Percentiles rank a stretch among this genome's conserved stretches.
Conservation (phyloP, 2,797 vertebrate species). For the Periparus ater region DNA sequence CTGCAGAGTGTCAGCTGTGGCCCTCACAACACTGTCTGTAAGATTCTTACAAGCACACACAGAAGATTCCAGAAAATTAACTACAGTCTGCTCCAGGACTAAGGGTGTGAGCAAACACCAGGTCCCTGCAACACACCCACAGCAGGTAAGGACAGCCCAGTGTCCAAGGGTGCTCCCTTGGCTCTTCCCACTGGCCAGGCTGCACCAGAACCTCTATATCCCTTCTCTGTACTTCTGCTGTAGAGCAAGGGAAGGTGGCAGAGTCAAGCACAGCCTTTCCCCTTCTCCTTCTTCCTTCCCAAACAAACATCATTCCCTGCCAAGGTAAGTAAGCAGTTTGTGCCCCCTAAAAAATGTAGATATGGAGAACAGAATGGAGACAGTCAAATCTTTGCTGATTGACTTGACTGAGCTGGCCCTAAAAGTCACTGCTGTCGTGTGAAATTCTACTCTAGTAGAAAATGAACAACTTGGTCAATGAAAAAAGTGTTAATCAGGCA, state of each 20-base stretch:
- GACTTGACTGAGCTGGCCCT: background rate
- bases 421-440: background rate
- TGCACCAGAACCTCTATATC: background rate
- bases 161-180: background rate
- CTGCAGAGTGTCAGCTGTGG: slow-evolving; percentile 92
- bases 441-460: background rate
- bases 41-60: slow-evolving; percentile 81
- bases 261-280: background rate
- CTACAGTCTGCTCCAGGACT: background rate
- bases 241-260: background rate
- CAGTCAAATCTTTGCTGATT: background rate
- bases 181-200: background rate
- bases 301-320: background rate
- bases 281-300: background rate
- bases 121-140: background rate
- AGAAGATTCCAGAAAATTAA: background rate
- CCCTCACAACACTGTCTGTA: slow-evolving; percentile 90
- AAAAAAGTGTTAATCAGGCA: background rate
- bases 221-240: background rate
- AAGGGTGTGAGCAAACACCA: background rate
- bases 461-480: background rate
- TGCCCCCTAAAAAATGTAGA: background rate
- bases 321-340: background rate
- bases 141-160: background rate
- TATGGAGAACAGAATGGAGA: background rate